These are phyloP conservation scores for Atta cephalotes DNA, from an alignment of 1,140 invertebrate genomes.

Conservation along the genomic window DNA sequence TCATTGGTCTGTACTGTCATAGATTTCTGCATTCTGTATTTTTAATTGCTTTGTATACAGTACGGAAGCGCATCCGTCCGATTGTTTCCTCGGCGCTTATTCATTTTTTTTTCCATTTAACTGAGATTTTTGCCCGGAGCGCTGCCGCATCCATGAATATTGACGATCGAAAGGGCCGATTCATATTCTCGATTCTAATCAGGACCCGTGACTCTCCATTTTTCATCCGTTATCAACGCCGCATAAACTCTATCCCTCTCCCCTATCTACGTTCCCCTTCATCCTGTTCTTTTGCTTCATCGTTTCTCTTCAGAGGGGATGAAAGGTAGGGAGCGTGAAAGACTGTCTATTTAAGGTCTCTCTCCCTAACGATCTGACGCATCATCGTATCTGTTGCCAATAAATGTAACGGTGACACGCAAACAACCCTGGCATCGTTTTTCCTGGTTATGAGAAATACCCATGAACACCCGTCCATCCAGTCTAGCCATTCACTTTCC, in stretches of 20 bases:
- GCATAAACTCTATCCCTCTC: constrained; percentile 56
- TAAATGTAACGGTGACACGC: constrained; percentile 64
- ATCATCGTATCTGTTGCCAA: constrained; percentile 70
- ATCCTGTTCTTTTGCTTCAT: constrained; percentile 19
- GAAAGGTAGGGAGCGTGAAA: constrained; percentile 14
- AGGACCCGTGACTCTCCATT: constrained; percentile 71
- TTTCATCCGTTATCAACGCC: constrained; percentile 73
- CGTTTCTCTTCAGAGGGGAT: constrained; percentile 12
- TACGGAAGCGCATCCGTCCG: constrained; percentile 20
- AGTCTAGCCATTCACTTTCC: neutral
- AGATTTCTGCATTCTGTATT: constrained; percentile 16
- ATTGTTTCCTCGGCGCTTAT: constrained; percentile 39
- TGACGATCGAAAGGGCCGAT: constrained; percentile 69
- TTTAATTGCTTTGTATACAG: constrained; percentile 33
- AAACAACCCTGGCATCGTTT: constrained; percentile 40
- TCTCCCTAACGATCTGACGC: constrained; percentile 70
- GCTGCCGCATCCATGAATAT: constrained; percentile 68
- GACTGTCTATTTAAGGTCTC: constrained; percentile 61
- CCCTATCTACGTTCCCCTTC: neutral
- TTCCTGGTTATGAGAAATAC: constrained; percentile 22
- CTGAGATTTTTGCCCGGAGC: constrained; percentile 45
- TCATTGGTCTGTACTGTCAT: neutral
- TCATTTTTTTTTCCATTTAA: constrained; percentile 52
- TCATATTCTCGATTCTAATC: constrained; percentile 76
- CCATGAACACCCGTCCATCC: constrained; percentile 1